phyloP scores from a whole-genome alignment of 2,797 vertebrate species.

The Aplochiton taeniatus region DNA sequence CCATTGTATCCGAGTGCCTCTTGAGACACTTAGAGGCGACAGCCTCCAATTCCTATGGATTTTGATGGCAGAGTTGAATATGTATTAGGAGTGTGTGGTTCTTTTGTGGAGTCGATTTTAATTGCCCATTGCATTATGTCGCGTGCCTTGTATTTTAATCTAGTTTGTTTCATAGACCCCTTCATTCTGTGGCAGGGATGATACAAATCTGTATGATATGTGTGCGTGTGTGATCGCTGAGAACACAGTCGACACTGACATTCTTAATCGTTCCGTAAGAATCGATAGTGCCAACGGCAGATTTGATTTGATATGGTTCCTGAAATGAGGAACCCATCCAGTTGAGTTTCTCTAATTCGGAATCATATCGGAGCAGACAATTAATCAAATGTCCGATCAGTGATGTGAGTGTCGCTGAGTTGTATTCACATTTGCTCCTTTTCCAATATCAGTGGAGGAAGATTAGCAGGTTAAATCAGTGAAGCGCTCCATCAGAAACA shows the following conservation, averaged over 20 bases:
- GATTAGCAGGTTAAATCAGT: constrained; percentile 40
- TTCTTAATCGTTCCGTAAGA: constrained; percentile 56
- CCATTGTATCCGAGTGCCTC: constrained; percentile 74
- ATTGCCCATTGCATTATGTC: constrained; percentile 74
- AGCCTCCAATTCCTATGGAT: constrained; percentile 74
- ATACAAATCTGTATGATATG: constrained; percentile 22
- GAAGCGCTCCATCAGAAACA: constrained; percentile 45
- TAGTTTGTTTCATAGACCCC: constrained; percentile 47
- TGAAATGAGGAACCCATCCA: constrained; percentile 38
- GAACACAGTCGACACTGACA: constrained; percentile 15
- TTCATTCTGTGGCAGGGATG: constrained; percentile 47
- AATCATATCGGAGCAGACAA: constrained; percentile 30
- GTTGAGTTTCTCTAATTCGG: constrained; percentile 16
- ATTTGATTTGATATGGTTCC: constrained; percentile 34
- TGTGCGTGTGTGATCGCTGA: constrained; percentile 30
- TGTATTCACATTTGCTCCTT: neutral
- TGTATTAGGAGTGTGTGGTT: constrained; percentile 68
- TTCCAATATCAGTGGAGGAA: constrained; percentile 45
- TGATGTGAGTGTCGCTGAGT: constrained; percentile 6
- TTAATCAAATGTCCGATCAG: constrained; percentile 26
- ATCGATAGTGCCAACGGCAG: constrained; percentile 30
- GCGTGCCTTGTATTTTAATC: constrained; percentile 44
- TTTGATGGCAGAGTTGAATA: constrained; percentile 64
- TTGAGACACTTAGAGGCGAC: constrained; percentile 60
- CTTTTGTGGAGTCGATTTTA: constrained; percentile 58